These are phyloP conservation scores for Phrynosoma platyrhinos DNA, from an alignment of 2,113 vertebrate genomes.

Conservation along the genomic window DNA sequence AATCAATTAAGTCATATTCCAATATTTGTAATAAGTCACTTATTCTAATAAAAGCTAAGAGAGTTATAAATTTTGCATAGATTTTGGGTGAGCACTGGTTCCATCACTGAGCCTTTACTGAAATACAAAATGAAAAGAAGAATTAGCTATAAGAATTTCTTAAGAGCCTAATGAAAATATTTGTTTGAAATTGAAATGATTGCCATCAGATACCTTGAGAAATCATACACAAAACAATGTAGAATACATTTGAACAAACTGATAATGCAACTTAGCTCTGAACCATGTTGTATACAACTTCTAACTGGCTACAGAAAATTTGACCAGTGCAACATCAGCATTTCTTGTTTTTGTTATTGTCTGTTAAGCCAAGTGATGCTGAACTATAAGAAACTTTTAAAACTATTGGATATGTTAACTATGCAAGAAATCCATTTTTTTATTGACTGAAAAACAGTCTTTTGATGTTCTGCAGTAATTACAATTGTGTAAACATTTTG, in stretches of 20 bases:
- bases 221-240: slow-evolving; percentile 1
- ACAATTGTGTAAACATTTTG: slow-evolving; percentile 3
- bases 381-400: background rate
- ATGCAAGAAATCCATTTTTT: slow-evolving; percentile 12
- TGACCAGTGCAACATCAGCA: slow-evolving; percentile 29
- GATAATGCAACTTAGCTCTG: background rate
- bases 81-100: background rate
- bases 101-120: background rate
- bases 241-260: background rate
- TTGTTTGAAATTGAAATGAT: background rate
- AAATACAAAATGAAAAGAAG: background rate
- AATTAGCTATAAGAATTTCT: slow-evolving; percentile 14
- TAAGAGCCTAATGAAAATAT: background rate
- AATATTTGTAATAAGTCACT: background rate
- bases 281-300: background rate
- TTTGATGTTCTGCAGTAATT: slow-evolving; percentile 24
- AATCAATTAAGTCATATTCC: background rate
- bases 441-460: slow-evolving; percentile 3
- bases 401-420: background rate
- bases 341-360: slow-evolving; percentile 3
- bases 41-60: background rate
- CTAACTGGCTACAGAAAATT: background rate
- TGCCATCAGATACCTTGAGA: background rate
- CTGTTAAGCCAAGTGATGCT: slow-evolving; percentile 8
- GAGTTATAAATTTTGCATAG: background rate